Conservation (phyloP, 2,113 vertebrate genomes). For the Sander vitreus region DNA sequence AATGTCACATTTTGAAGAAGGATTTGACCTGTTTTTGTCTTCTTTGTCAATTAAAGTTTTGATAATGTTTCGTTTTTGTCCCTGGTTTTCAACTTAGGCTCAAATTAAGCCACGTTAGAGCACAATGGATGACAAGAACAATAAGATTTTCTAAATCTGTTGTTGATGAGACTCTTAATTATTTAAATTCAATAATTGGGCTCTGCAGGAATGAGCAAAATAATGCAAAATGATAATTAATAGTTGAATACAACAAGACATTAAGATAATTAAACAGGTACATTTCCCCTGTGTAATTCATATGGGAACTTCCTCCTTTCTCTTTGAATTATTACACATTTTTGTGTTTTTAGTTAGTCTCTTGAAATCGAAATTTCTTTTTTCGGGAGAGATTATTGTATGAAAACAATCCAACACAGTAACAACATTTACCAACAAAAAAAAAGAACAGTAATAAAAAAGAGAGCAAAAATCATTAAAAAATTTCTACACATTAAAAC, state of each 20-base stretch:
- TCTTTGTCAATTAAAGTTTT: conserved; percentile 5
- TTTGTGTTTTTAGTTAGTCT: not conserved
- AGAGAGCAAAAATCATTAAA: not conserved
- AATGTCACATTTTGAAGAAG: not conserved
- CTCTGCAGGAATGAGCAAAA: conserved; percentile 15
- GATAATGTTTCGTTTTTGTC: not conserved
- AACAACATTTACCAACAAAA: not conserved
- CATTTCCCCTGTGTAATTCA: conserved; percentile 1
- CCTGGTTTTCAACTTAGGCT: not conserved
- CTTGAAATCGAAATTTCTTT: not conserved
- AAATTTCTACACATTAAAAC: not conserved
- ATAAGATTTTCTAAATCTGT: not conserved
- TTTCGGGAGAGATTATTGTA: not conserved
- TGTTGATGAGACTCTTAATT: not conserved
- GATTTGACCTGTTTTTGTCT: conserved; percentile 6
- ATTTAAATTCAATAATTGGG: not conserved
- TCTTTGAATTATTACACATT: not conserved
- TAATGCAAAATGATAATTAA: not conserved
- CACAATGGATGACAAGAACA: not conserved
- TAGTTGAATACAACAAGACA: not conserved
- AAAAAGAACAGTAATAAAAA: not conserved
- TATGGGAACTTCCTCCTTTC: not conserved
- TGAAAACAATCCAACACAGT: not conserved
- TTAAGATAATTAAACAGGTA: conserved; percentile 26
- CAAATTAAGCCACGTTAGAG: conserved; percentile 7